Evolutionary conservation across 2,113 vertebrate species (phyloP).

Genomic region (Thunnus maccoyii): DNA sequence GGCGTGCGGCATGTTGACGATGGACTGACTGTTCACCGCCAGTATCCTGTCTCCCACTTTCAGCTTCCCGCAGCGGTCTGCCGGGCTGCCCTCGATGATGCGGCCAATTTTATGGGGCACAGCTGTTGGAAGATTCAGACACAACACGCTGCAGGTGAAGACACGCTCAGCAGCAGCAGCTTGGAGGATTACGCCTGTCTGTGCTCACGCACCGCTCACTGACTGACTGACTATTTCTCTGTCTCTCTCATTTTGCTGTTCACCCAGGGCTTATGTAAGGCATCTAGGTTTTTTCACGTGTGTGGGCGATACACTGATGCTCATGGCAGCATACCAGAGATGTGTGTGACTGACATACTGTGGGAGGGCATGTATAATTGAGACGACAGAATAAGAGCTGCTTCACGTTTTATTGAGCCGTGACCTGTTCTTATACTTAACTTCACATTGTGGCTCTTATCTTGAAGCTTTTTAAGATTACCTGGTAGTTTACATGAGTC

Average conservation of each 20-base stretch:
- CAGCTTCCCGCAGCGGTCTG: conserved; percentile 95
- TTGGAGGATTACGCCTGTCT: conserved; percentile 38
- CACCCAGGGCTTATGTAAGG: conserved; percentile 72
- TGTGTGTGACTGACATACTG: conserved; percentile 65
- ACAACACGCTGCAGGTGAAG: conserved; percentile 43
- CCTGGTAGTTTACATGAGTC: neutral
- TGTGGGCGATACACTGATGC: conserved; percentile 69
- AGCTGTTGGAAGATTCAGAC: conserved; percentile 79
- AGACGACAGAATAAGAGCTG: conserved; percentile 55
- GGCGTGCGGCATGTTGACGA: conserved; percentile 97
- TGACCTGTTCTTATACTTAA: conserved; percentile 48
- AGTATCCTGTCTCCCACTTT: conserved; percentile 99
- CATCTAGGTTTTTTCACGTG: conserved; percentile 49
- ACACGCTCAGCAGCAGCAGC: conserved; percentile 23
- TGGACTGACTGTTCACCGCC: conserved; percentile 97
- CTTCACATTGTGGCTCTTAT: conserved; percentile 4
- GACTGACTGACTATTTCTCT: conserved; percentile 60
- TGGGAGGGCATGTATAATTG: conserved; percentile 74
- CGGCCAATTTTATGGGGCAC: conserved; percentile 99
- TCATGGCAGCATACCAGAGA: conserved; percentile 42
- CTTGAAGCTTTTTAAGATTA: conserved; percentile 16
- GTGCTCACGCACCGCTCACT: conserved; percentile 42
- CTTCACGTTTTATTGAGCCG: conserved; percentile 62
- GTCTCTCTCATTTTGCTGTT: conserved; percentile 65
- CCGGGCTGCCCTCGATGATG: conserved; percentile 98